These are phyloP conservation scores for Quiscalus mexicanus DNA, from an alignment of 2,113 vertebrate species.

Conservation along the genomic window DNA sequence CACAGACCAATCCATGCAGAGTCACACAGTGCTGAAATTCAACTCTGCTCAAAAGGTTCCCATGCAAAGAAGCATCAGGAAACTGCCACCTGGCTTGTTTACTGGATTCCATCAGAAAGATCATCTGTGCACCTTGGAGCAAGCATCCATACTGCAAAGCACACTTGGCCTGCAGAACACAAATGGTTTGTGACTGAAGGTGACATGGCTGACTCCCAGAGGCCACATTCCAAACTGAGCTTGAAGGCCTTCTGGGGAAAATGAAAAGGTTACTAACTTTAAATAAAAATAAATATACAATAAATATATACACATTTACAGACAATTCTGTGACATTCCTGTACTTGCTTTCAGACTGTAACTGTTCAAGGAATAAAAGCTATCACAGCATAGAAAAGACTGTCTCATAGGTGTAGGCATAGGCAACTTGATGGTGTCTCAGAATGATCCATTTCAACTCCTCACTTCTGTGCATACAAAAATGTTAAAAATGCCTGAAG, in stretches of 20 bases:
- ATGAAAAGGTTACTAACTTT: background rate
- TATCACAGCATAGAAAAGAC: background rate
- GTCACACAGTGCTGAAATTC: background rate
- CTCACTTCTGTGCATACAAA: background rate
- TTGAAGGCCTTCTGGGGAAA: background rate
- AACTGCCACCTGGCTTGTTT: background rate
- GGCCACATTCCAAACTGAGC: background rate
- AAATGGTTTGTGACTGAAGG: background rate
- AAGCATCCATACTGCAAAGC: background rate
- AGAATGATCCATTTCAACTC: background rate
- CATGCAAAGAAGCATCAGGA: background rate
- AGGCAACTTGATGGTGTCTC: background rate
- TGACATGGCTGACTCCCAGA: background rate
- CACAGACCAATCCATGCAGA: background rate
- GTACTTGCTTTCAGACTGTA: background rate
- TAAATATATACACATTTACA: background rate
- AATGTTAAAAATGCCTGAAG: conserved; percentile 13
- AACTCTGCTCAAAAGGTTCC: background rate
- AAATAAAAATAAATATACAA: background rate
- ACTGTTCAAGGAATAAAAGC: background rate
- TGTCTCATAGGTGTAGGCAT: background rate
- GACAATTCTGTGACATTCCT: background rate
- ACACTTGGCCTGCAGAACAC: background rate
- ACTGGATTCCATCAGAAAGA: background rate
- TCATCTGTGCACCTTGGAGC: background rate